A percentile compares a stretch with the other conserved stretches of the same genome.
Evolutionary conservation across 2,797 vertebrate genomes (phyloP).

Genomic region (Crenichthys baileyi): DNA sequence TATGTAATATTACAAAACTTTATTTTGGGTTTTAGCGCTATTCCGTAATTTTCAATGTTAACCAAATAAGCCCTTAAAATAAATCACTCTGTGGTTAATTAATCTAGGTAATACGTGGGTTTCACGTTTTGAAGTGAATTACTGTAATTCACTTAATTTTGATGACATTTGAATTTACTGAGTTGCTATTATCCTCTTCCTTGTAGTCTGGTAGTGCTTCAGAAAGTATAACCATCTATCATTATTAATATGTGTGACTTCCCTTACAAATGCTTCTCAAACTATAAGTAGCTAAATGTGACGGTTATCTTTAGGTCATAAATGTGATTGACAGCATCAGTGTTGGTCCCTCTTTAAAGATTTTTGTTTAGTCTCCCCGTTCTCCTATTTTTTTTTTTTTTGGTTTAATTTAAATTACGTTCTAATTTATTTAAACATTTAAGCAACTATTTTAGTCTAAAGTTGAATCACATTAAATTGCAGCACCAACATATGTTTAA

Average conservation of each 20-base stretch:
- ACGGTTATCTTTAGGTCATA: slow-evolving; percentile 45
- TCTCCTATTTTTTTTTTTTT: slow-evolving; percentile 1
- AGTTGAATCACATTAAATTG: slow-evolving; percentile 31
- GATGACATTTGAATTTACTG: background rate
- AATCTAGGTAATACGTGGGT: background rate
- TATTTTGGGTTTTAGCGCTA: background rate
- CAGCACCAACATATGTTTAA: slow-evolving; percentile 13
- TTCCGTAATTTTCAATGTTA: background rate
- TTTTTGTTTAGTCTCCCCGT: slow-evolving; percentile 35
- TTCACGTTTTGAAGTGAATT: background rate
- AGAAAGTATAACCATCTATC: slow-evolving; percentile 30
- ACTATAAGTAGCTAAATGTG: slow-evolving; percentile 23
- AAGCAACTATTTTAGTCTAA: slow-evolving; percentile 24
- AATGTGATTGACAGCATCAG: slow-evolving; percentile 18
- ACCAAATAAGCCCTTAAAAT: too few species aligned
- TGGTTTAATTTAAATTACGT: slow-evolving; percentile 38
- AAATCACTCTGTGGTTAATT: background rate
- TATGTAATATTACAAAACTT: background rate
- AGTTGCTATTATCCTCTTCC: background rate
- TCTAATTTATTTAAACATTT: slow-evolving; percentile 40
- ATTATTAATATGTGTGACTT: slow-evolving; percentile 48
- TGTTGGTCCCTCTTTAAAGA: slow-evolving; percentile 31
- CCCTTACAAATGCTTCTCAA: slow-evolving; percentile 42
- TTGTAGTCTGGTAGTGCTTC: slow-evolving; percentile 31
- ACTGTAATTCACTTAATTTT: background rate